Percentiles rank a stretch among this genome's conserved stretches.
Evolutionary conservation across 2,797 vertebrate species (phyloP).

Genomic region (Notolabrus celidotus): DNA sequence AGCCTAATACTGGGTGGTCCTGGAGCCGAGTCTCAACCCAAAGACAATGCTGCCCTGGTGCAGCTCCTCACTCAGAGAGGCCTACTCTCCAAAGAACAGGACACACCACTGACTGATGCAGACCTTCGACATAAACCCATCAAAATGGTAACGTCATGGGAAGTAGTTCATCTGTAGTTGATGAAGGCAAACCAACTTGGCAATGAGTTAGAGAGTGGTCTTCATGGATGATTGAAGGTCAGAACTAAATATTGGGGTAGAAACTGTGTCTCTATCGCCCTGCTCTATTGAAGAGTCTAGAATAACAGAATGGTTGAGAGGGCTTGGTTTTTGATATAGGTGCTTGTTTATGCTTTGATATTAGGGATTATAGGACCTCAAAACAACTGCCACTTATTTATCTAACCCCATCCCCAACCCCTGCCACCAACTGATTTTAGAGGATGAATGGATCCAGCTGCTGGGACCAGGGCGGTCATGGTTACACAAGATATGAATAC

Average conservation of each 20-base stretch:
- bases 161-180: neutral
- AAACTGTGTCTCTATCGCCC: constrained; percentile 3
- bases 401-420: constrained; percentile 30
- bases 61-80: constrained; percentile 86
- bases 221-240: too few species aligned
- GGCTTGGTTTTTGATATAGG: constrained; percentile 33
- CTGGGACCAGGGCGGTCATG: constrained; percentile 46
- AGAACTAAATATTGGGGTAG: constrained; percentile 6
- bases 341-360: constrained; percentile 77
- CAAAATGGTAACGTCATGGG: constrained; percentile 88
- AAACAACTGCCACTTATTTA: constrained; percentile 67
- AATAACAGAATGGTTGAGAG: too few species aligned
- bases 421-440: constrained; percentile 60
- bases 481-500: constrained; percentile 45
- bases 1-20: constrained; percentile 77
- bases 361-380: constrained; percentile 76
- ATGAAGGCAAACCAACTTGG: neutral
- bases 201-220: neutral
- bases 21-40: constrained; percentile 74
- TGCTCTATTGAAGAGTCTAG: too few species aligned
- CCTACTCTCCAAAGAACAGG: constrained; percentile 82
- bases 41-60: constrained; percentile 86
- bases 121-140: constrained; percentile 91
- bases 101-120: constrained; percentile 83
- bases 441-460: constrained; percentile 82